phyloP scores from a whole-genome alignment of 92 coral and sea anemone genomes.

The Anthopleura xanthogrammica region DNA sequence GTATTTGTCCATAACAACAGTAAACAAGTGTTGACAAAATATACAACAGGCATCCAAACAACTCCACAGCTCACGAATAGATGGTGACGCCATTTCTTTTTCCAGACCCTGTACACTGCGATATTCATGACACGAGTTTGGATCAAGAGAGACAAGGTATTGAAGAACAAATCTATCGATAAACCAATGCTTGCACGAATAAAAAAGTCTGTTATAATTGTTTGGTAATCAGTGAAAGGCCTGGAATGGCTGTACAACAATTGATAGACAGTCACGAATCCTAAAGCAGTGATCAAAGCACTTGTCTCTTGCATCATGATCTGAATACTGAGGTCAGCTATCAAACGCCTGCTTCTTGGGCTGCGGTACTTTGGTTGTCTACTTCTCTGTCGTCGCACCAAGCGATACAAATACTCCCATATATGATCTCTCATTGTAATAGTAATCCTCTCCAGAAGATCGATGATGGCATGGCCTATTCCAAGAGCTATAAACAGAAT shows the following conservation, averaged over 20 bases:
- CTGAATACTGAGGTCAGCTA: slow-evolving; percentile 59
- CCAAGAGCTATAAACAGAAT: too few relatives aligned
- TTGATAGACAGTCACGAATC: too few relatives aligned
- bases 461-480: too few relatives aligned
- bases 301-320: neutral
- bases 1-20: neutral
- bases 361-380: slow-evolving; percentile 39
- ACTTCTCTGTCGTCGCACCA: slow-evolving; percentile 6
- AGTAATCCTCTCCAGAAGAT: slow-evolving; percentile 8
- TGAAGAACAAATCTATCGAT: too few relatives aligned
- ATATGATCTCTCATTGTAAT: slow-evolving; percentile 51
- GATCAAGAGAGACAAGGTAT: too few relatives aligned
- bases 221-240: too few relatives aligned
- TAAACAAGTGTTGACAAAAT: neutral
- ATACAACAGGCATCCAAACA: neutral
- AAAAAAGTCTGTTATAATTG: too few relatives aligned
- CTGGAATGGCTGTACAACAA: too few relatives aligned
- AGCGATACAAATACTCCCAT: slow-evolving; percentile 51
- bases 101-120: neutral
- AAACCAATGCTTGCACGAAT: too few relatives aligned
- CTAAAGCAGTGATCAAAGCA: too few relatives aligned
- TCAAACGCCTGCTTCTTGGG: slow-evolving; percentile 64
- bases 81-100: slow-evolving; percentile 7
- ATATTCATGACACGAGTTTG: too few relatives aligned
- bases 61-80: neutral